A percentile compares a stretch with the other conserved stretches of the same genome.
phyloP scores from a whole-genome alignment of 2,113 vertebrate genomes.

The Acinonyx jubatus region DNA sequence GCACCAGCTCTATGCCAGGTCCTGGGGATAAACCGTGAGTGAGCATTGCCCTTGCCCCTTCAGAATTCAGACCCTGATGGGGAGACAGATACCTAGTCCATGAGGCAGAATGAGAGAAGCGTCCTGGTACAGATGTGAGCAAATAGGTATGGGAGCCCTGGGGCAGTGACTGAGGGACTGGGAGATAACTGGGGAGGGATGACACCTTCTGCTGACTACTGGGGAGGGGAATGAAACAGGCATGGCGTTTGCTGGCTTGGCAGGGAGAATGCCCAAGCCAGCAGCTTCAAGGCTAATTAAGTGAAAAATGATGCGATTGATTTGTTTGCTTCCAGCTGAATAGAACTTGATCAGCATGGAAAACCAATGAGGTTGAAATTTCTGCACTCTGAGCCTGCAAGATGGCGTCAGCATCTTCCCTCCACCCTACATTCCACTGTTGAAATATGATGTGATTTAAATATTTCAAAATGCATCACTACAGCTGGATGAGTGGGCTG shows the following conservation, averaged over 20 bases:
- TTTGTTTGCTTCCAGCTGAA: conserved; percentile 58
- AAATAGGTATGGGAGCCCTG: neutral
- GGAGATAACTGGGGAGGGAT: neutral
- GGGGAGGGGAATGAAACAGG: neutral
- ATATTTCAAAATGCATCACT: neutral
- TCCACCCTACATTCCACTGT: neutral
- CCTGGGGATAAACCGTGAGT: neutral
- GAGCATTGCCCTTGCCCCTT: neutral
- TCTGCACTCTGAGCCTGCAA: neutral
- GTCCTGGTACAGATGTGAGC: rapidly evolving
- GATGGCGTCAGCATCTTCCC: conserved; percentile 34
- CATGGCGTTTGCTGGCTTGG: neutral
- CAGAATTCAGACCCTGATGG: neutral
- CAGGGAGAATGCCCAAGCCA: conserved; percentile 8
- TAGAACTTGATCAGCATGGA: conserved; percentile 61
- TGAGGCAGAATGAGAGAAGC: neutral
- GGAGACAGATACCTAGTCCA: neutral
- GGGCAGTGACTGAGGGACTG: neutral
- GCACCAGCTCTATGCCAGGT: neutral
- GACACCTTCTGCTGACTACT: neutral
- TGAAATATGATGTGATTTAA: neutral
- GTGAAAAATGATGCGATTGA: conserved; percentile 66
- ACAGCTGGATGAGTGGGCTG: neutral
- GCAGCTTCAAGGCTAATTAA: conserved; percentile 66
- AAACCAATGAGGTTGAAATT: conserved; percentile 56